Conservation (phyloP, 2,797 vertebrate species). For the Odontamblyopus rebecca region DNA sequence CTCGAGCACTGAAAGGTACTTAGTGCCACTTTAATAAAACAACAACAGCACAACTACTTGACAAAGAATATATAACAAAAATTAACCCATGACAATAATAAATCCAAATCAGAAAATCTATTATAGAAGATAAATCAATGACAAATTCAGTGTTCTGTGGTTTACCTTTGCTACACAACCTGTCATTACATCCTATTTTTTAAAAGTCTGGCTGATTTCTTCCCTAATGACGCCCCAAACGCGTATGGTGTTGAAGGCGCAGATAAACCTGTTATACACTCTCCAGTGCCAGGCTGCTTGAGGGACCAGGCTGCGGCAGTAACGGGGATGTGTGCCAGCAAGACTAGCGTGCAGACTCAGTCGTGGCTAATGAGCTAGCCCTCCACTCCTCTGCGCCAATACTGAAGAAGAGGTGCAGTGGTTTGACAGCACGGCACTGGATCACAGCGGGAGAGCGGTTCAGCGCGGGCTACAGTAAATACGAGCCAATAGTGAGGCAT, state of each 20-base stretch:
- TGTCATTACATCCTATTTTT: constrained; percentile 5
- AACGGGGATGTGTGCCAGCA: constrained; percentile 24
- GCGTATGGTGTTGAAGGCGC: constrained; percentile 19
- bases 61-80: background rate
- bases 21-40: background rate
- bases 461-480: constrained; percentile 35
- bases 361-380: constrained; percentile 33
- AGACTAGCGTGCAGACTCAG: constrained; percentile 34
- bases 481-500: constrained; percentile 28
- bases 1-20: too few species aligned
- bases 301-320: constrained; percentile 22
- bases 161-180: constrained; percentile 1
- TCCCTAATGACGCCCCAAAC: constrained; percentile 17
- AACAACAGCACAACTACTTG: background rate
- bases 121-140: too few species aligned
- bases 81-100: background rate
- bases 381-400: constrained; percentile 32
- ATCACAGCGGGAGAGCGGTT: constrained; percentile 41
- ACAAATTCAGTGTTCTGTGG: background rate
- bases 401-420: constrained; percentile 43
- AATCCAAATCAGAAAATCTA: background rate
- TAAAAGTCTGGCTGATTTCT: constrained; percentile 14
- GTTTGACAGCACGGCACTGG: constrained; percentile 52
- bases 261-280: constrained; percentile 22
- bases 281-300: constrained; percentile 27